These are phyloP conservation scores for Tethea ocularis DNA, from an alignment of 2,888 invertebrate genomes.

Conservation along the genomic window DNA sequence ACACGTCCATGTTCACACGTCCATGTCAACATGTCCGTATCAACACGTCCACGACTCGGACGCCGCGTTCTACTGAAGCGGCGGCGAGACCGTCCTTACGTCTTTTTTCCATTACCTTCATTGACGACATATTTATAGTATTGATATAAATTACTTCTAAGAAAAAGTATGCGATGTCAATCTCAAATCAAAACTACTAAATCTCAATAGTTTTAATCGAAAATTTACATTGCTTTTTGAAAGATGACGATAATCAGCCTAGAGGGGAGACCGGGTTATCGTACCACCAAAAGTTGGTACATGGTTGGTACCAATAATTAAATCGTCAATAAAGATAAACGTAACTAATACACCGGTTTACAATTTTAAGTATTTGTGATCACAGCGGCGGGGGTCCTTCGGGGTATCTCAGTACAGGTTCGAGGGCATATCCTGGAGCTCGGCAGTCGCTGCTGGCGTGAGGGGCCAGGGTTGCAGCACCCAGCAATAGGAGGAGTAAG, in stretches of 20 bases:
- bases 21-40: background rate
- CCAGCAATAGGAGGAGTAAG: conserved; percentile 95
- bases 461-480: conserved; percentile 96
- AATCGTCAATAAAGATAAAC: background rate
- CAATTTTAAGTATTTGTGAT: conserved; percentile 19
- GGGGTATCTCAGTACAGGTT: conserved; percentile 95
- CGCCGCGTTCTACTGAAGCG: conserved; percentile 4
- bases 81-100: conserved; percentile 20
- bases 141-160: too few relatives aligned
- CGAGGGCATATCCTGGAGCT: conserved; percentile 91
- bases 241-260: background rate
- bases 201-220: background rate
- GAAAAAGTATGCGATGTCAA: background rate
- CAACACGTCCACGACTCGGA: background rate
- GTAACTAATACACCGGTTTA: background rate
- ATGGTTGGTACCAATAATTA: background rate
- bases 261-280: conserved; percentile 8
- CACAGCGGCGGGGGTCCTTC: conserved; percentile 97
- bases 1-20: too few relatives aligned
- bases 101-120: background rate
- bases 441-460: conserved; percentile 93
- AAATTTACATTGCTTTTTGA: background rate
- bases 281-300: background rate
- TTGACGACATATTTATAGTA: background rate
- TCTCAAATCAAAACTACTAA: background rate